These are phyloP conservation scores for Syngnathus typhle DNA, from an alignment of 2,113 vertebrate species.

Conservation along the genomic window DNA sequence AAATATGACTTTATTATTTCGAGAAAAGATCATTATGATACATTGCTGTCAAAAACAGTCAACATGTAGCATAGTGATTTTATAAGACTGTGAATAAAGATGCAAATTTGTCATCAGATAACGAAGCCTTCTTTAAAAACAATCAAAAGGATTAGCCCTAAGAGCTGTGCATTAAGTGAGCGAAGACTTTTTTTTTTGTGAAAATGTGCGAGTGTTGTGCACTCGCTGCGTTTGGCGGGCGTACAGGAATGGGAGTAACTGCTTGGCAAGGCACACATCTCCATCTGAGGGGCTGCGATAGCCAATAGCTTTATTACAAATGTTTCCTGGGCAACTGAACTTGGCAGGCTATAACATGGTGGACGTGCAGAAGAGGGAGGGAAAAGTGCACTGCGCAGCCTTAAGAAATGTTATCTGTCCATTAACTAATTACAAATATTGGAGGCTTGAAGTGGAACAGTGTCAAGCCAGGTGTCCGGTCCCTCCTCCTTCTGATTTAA, in stretches of 20 bases:
- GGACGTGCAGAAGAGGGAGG: conserved; percentile 38
- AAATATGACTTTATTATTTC: conserved; percentile 98
- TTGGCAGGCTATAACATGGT: conserved; percentile 42
- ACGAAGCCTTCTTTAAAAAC: conserved; percentile 40
- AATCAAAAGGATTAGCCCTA: conserved; percentile 30
- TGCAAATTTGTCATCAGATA: conserved; percentile 44
- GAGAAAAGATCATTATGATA: conserved; percentile 82
- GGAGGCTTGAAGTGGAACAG: conserved; percentile 54
- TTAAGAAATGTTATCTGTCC: conserved; percentile 75
- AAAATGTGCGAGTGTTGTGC: conserved; percentile 15
- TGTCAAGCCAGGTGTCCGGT: conserved; percentile 46
- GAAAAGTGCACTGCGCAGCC: conserved; percentile 63
- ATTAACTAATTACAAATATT: conserved; percentile 78
- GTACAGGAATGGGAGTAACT: conserved; percentile 48
- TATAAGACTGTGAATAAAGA: conserved; percentile 61
- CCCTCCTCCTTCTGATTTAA: conserved; percentile 61
- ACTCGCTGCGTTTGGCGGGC: conserved; percentile 46
- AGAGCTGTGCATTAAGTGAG: conserved; percentile 25
- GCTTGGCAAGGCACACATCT: conserved; percentile 61
- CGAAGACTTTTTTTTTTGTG: neutral
- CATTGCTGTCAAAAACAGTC: conserved; percentile 66
- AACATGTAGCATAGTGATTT: conserved; percentile 54
- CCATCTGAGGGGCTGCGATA: conserved; percentile 48
- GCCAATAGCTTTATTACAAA: conserved; percentile 56
- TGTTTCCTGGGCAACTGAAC: conserved; percentile 54